Conservation (phyloP, 2,888 invertebrate species). For the Lucinisca nassula region DNA sequence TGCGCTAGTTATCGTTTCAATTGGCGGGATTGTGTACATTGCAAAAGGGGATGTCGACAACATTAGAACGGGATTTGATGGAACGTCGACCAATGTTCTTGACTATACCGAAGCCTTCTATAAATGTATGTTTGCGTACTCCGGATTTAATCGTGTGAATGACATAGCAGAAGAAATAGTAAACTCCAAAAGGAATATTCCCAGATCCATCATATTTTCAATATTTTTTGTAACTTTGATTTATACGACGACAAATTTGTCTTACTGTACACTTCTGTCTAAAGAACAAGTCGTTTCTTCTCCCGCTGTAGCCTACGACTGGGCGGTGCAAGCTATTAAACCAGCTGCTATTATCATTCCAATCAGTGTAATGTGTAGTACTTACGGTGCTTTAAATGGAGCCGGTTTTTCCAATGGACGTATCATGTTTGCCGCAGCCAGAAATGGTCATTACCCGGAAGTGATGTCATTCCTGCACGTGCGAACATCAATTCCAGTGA, state of each 20-base stretch:
- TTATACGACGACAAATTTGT: constrained; percentile 51
- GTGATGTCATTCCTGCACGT: constrained; percentile 53
- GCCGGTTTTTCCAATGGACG: constrained; percentile 33
- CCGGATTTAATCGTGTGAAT: constrained; percentile 35
- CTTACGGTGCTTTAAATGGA: constrained; percentile 51
- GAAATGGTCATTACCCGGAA: constrained; percentile 58
- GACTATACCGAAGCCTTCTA: constrained; percentile 50
- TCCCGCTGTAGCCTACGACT: constrained; percentile 44
- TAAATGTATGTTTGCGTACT: constrained; percentile 54
- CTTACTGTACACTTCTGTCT: constrained; percentile 40
- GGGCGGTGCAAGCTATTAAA: constrained; percentile 8
- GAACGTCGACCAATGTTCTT: constrained; percentile 3
- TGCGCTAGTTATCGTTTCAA: constrained; percentile 95
- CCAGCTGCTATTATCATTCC: constrained; percentile 44
- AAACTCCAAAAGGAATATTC: constrained; percentile 51
- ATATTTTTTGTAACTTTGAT: constrained; percentile 41
- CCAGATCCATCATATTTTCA: constrained; percentile 47
- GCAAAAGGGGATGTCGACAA: constrained; percentile 91
- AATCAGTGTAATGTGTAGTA: constrained; percentile 46
- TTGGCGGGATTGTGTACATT: constrained; percentile 96
- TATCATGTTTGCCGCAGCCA: constrained; percentile 58
- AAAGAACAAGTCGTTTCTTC: constrained; percentile 46
- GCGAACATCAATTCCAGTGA: constrained; percentile 28
- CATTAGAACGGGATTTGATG: constrained; percentile 28
- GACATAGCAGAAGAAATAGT: constrained; percentile 58